Conservation (phyloP, 2,113 vertebrate genomes). For the Prinia subflava region DNA sequence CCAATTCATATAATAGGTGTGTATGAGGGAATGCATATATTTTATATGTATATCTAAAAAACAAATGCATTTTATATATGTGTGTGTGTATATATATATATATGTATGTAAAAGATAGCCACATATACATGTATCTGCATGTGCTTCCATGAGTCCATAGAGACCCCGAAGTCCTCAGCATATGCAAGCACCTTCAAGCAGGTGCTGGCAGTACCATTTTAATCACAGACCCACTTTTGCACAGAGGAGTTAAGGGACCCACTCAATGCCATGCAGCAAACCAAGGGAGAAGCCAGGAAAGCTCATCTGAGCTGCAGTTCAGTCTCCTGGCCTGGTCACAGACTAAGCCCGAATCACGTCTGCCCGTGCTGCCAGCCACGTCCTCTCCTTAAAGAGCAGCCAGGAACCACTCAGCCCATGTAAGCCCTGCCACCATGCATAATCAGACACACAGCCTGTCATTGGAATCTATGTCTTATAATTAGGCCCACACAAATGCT, state of each 20-base stretch:
- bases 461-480: neutral
- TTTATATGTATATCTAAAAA: no score
- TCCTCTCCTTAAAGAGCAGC: constrained; percentile 19
- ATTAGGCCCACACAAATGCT: constrained; percentile 6
- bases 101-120: neutral
- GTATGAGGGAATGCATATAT: neutral
- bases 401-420: neutral
- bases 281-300: neutral
- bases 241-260: neutral
- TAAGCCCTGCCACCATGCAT: neutral
- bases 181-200: neutral
- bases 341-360: neutral
- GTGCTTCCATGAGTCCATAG: neutral
- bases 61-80: neutral
- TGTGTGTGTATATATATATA: no score
- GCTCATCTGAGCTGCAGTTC: neutral
- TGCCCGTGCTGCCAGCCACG: neutral
- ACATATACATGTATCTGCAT: neutral
- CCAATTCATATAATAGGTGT: neutral
- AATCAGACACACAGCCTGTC: neutral
- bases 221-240: neutral
- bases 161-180: neutral
- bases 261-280: neutral
- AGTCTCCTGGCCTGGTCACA: constrained; percentile 10
- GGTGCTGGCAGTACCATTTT: neutral